phyloP scores from a whole-genome alignment of 2,888 invertebrate genomes.

The Rhyacophila evoluta region DNA sequence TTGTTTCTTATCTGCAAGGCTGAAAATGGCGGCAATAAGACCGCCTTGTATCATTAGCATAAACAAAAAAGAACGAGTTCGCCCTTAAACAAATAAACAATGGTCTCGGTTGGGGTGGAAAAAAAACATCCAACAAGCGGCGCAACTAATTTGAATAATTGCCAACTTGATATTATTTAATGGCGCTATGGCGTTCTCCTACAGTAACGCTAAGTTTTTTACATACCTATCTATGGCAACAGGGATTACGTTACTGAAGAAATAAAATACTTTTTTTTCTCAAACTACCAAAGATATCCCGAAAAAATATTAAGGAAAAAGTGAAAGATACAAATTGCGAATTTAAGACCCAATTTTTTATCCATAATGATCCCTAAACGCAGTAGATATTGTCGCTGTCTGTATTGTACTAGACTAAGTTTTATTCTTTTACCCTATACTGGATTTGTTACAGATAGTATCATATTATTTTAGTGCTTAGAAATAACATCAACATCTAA shows the following conservation, averaged over 20 bases:
- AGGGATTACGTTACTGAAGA: neutral
- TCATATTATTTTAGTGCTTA: no score
- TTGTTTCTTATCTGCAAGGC: neutral
- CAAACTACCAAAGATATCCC: no score
- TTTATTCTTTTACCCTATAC: no score
- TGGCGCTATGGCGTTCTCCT: slow-evolving; percentile 23
- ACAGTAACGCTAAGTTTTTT: neutral
- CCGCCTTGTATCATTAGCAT: slow-evolving; percentile 36
- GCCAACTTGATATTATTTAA: slow-evolving; percentile 44
- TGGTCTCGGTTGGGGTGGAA: neutral
- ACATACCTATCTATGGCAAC: neutral
- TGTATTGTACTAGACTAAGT: no score
- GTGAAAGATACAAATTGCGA: no score
- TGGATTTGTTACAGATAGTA: no score
- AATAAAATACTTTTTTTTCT: neutral
- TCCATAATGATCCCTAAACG: no score
- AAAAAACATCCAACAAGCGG: slow-evolving; percentile 5
- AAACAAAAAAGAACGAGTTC: slow-evolving; percentile 36
- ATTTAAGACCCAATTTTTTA: no score
- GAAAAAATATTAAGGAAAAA: no score
- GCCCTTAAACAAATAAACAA: slow-evolving; percentile 44
- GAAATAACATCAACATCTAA: no score
- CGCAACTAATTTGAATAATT: slow-evolving; percentile 48
- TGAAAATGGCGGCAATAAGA: slow-evolving; percentile 19
- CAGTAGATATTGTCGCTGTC: no score